These are phyloP conservation scores for Stegana nigrithorax DNA, from an alignment of 2,888 invertebrate genomes.

Conservation along the genomic window DNA sequence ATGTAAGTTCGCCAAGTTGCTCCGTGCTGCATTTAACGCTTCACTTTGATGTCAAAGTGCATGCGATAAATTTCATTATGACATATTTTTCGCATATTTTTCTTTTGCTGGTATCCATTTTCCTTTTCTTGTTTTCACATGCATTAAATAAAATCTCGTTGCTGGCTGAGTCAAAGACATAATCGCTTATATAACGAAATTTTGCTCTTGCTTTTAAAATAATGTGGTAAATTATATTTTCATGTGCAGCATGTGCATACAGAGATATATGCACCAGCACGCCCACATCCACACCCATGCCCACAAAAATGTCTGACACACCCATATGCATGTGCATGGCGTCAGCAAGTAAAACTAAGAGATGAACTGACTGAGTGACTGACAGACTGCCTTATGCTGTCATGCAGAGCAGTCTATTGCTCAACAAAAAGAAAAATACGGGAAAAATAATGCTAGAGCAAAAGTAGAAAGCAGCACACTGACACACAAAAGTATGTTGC, in stretches of 20 bases:
- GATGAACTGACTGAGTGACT: neutral
- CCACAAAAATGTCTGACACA: too few species aligned
- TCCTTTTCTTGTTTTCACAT: neutral
- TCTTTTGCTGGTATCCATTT: too few species aligned
- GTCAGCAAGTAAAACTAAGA: too few species aligned
- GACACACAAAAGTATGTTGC: neutral
- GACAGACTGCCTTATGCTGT: neutral
- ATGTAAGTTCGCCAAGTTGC: too few species aligned
- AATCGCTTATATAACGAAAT: neutral
- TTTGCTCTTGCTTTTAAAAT: neutral
- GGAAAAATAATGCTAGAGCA: too few species aligned
- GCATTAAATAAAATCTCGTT: neutral
- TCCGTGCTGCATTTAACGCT: too few species aligned
- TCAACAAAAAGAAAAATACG: neutral
- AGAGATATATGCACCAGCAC: too few species aligned
- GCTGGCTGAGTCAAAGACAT: too few species aligned
- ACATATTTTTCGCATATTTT: too few species aligned
- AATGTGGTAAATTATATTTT: slow-evolving; percentile 10
- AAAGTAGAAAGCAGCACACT: neutral
- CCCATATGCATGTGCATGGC: too few species aligned
- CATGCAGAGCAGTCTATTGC: neutral
- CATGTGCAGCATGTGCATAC: neutral
- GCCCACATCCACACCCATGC: neutral
- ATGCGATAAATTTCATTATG: too few species aligned
- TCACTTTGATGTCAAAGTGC: too few species aligned